A percentile compares a stretch with the other conserved stretches of the same genome.
Evolutionary conservation across 1,140 invertebrate species (phyloP).

Genomic region (Battus philenor): DNA sequence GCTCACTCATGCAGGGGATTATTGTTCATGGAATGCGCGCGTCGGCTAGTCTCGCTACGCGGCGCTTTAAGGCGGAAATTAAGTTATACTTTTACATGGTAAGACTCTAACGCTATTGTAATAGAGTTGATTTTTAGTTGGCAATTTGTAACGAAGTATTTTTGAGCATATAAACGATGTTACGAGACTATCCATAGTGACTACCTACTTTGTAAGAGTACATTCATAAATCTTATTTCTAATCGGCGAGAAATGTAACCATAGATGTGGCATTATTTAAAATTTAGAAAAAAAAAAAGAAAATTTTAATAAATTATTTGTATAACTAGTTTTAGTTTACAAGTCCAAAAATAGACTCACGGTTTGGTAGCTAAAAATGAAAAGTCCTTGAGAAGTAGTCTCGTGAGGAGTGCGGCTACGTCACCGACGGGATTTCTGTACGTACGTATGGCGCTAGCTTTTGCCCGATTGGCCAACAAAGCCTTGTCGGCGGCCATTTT

Average conservation of each 20-base stretch:
- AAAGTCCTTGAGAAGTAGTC: constrained; percentile 76
- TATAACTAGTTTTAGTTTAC: constrained; percentile 6
- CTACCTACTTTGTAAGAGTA: constrained; percentile 71
- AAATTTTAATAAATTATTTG: constrained; percentile 14
- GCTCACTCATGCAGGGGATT: constrained; percentile 59
- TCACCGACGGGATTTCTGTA: constrained; percentile 68
- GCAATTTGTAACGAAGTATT: constrained; percentile 11
- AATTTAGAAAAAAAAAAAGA: too few species aligned
- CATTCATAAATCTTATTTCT: constrained; percentile 65
- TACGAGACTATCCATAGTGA: constrained; percentile 62
- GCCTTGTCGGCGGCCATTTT: constrained; percentile 75
- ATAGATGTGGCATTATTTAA: too few species aligned
- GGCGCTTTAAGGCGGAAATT: constrained; percentile 36
- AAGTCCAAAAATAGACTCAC: constrained; percentile 41
- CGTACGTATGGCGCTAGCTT: constrained; percentile 63
- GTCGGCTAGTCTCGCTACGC: constrained; percentile 65
- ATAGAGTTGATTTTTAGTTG: constrained; percentile 42
- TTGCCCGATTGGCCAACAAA: constrained; percentile 67
- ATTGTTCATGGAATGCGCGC: constrained; percentile 72
- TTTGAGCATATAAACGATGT: constrained; percentile 24
- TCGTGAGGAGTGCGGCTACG: constrained; percentile 70
- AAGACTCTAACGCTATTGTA: constrained; percentile 1
- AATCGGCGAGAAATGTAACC: constrained; percentile 18
- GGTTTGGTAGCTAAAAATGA: constrained; percentile 57
- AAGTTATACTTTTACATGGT: constrained; percentile 16